These are phyloP conservation scores for Chironex yamaguchii DNA, from an alignment of 30 jellyfish, hydroid and myxozoan genomes.

Conservation along the genomic window DNA sequence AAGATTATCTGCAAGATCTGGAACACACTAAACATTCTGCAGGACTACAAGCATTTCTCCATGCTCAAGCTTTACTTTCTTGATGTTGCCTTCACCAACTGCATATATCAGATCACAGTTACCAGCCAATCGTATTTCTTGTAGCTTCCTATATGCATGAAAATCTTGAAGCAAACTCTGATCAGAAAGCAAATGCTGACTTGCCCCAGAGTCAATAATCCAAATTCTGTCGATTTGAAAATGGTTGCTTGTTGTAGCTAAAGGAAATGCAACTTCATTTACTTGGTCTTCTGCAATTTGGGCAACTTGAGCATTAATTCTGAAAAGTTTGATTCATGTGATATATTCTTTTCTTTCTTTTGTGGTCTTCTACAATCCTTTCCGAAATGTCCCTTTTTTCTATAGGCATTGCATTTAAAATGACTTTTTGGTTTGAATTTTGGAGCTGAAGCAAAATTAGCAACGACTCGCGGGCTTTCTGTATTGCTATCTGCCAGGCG, in stretches of 20 bases:
- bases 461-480: neutral
- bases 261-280: neutral
- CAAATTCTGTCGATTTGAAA: neutral
- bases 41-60: slow-evolving; percentile 36
- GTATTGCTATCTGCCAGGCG: slow-evolving; percentile 10
- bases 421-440: neutral
- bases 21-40: slow-evolving; percentile 35
- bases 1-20: slow-evolving; percentile 28
- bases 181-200: neutral
- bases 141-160: neutral
- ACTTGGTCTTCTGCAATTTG: too few relatives aligned
- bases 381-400: neutral
- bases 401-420: neutral
- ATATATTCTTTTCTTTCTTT: too few relatives aligned
- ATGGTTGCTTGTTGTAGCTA: neutral
- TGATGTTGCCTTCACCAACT: slow-evolving; percentile 19
- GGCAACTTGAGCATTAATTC: too few relatives aligned
- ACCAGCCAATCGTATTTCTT: slow-evolving; percentile 10
- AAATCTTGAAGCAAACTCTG: neutral
- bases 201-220: slow-evolving; percentile 20
- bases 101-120: slow-evolving; percentile 1
- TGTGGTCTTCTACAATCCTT: neutral
- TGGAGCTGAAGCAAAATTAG: slow-evolving; percentile 5
- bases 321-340: too few relatives aligned
- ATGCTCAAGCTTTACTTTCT: neutral